phyloP scores from a whole-genome alignment of 2,113 vertebrate genomes.

The Arvicanthis niloticus region DNA sequence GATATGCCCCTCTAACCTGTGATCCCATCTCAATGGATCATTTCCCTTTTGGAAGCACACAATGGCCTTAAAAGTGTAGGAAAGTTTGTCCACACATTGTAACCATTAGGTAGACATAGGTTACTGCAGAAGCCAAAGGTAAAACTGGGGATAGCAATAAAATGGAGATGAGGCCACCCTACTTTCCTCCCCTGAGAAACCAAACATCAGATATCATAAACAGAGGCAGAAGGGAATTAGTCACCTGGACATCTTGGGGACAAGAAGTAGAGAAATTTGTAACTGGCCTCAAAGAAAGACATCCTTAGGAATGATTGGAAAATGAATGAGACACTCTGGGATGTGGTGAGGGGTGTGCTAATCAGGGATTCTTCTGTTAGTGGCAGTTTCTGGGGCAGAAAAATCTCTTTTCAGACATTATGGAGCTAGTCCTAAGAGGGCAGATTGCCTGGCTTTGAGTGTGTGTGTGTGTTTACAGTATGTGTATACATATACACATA shows the following conservation, averaged over 20 bases:
- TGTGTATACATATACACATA: too few relatives aligned
- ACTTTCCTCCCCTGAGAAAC: too few relatives aligned
- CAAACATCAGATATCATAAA: not conserved
- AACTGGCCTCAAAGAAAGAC: not conserved
- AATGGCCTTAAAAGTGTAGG: too few relatives aligned
- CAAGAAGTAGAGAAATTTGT: not conserved
- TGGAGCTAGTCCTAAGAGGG: not conserved
- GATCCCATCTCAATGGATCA: not conserved
- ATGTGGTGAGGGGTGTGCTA: accelerated
- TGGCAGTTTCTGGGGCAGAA: not conserved
- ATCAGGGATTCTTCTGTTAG: not conserved
- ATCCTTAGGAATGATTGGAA: not conserved
- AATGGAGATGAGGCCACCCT: not conserved
- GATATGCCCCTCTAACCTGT: not conserved
- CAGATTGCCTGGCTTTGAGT: too few relatives aligned
- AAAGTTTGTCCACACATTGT: not conserved
- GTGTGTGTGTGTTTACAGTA: too few relatives aligned
- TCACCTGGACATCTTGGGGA: not conserved
- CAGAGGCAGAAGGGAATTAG: not conserved
- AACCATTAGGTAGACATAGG: not conserved
- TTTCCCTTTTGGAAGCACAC: not conserved
- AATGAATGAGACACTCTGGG: not conserved
- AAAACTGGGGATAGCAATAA: not conserved
- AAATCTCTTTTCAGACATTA: not conserved
- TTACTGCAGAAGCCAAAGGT: not conserved